Percentiles rank a stretch among this genome's conserved stretches.
Conservation (phyloP, 2,888 invertebrate genomes). For the Ophion ventricosus region DNA sequence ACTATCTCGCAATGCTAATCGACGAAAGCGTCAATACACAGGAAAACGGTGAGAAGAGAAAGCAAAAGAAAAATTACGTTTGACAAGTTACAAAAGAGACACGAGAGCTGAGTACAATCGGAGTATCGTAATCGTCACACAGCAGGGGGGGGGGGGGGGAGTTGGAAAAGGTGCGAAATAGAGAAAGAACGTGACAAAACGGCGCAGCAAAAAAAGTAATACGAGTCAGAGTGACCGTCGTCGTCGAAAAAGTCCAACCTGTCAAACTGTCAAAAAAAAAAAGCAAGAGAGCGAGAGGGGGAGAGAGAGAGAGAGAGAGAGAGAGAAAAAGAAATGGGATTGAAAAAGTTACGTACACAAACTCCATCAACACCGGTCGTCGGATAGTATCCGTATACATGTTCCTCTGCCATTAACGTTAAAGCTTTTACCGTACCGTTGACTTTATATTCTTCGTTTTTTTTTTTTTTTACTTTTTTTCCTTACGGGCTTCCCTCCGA, state of each 20-base stretch:
- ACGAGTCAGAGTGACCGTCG: slow-evolving; percentile 4
- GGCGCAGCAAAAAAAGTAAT: not conserved
- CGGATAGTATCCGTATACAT: slow-evolving; percentile 82
- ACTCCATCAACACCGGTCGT: slow-evolving; percentile 80
- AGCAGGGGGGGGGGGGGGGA: too few relatives aligned
- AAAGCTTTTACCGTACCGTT: slow-evolving; percentile 46
- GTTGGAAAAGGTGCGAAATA: not conserved
- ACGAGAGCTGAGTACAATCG: too few relatives aligned
- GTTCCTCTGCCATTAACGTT: slow-evolving; percentile 83
- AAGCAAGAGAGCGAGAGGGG: too few relatives aligned
- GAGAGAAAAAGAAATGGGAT: slow-evolving; percentile 50
- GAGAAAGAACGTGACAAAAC: not conserved
- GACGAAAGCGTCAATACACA: not conserved
- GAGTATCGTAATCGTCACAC: slow-evolving; percentile 2
- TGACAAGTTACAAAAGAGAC: not conserved
- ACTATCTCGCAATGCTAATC: not conserved
- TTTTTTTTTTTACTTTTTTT: too few relatives aligned
- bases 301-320: slow-evolving; percentile 8
- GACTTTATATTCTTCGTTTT: slow-evolving; percentile 47
- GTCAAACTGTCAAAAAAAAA: slow-evolving; percentile 79
- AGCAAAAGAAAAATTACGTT: not conserved
- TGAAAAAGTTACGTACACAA: slow-evolving; percentile 79
- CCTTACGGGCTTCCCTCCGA: slow-evolving; percentile 33
- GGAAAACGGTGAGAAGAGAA: not conserved
- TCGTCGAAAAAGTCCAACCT: slow-evolving; percentile 73